Base-by-base conservation (phyloP, 2,113 vertebrate genomes). In the Forbesichthys agassizii region DNA sequence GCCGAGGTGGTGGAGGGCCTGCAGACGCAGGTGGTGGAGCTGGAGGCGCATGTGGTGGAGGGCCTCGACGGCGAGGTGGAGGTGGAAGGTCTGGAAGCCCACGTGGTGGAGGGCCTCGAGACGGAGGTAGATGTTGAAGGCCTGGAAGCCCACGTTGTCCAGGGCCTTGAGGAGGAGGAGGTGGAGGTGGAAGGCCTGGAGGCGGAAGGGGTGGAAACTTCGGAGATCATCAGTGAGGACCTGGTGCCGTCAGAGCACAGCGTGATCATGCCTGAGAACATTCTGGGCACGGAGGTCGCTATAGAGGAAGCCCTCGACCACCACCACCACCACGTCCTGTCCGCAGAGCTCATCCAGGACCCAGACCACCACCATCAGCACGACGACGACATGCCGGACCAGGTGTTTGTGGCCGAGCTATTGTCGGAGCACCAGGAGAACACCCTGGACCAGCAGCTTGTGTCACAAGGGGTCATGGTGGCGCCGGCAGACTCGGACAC, bases 381-480 rank as follows among this genome's bases (percentile, higher is more conserved):
- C 58, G 49, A 88, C 0, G 77, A 96, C 78, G 94, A 96, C 60
- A 96, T 97, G 63, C 89, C 95, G 0, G 96, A 99, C 75, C 96
- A 98, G 88, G 96, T 99, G 66, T 98, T 99, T 79, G 97, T 99
- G 83, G 93, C 96, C 16, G 96, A 97, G 78, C 94, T 99, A 0
- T 95, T 98, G 13, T 94, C 95, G 27, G 94, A 89, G 56, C 90
- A 95, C 76, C 91, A 94, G 3, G 94, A 95, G 71, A 95, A 93
- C 72, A 94, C 95, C 33, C 73, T 99, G 87, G 96, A 95, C 83
- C 95, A 98, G 10, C 93, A 95, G 77, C 92, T 99, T 86, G 96
- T 97, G 48, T 96, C 97, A 0, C 95, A 96, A 60, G 97, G 98
- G 69, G 93, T 98, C 85, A 95, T 98, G 87, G 98, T 98, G 69